These are phyloP conservation scores for Amblyopsis hoosieri DNA, from an alignment of 2,797 vertebrate genomes.

Conservation along the genomic window DNA sequence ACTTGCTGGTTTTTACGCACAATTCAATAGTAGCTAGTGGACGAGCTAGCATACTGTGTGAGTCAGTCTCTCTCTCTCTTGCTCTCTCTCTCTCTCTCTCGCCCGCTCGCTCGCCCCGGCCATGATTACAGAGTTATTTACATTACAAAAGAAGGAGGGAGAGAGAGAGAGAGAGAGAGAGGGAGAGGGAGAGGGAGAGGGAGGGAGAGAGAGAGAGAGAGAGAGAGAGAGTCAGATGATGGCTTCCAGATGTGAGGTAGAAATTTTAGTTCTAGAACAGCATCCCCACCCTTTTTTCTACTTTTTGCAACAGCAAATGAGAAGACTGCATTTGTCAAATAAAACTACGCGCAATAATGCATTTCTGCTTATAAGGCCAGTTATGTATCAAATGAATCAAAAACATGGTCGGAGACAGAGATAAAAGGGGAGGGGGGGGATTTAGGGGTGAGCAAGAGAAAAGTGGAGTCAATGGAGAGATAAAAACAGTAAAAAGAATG, in stretches of 20 bases:
- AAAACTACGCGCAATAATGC: no score
- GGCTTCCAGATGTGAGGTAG: slow-evolving; percentile 74
- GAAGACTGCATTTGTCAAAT: background rate
- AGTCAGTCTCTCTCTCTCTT: no score
- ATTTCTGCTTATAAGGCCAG: no score
- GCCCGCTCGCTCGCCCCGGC: slow-evolving; percentile 18
- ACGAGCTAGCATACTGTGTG: background rate
- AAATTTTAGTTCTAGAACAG: slow-evolving; percentile 53
- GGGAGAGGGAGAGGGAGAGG: slow-evolving; percentile 24
- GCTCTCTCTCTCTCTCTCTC: no score
- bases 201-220: slow-evolving; percentile 20
- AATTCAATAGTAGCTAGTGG: no score
- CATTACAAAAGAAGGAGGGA: slow-evolving; percentile 55
- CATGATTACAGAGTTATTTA: slow-evolving; percentile 70
- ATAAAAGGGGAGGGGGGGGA: no score
- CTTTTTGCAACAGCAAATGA: background rate
- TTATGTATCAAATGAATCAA: background rate
- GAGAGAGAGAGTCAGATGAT: slow-evolving; percentile 49
- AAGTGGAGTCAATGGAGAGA: slow-evolving; percentile 27
- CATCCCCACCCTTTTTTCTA: slow-evolving; percentile 14
- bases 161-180: slow-evolving; percentile 25
- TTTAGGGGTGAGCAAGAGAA: slow-evolving; percentile 17
- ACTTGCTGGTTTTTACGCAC: no score
- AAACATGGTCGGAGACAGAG: no score
- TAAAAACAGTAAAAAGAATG: slow-evolving; percentile 35